These are phyloP conservation scores for Wiebesia pumilae DNA, from an alignment of 1,140 invertebrate species.

Conservation along the genomic window DNA sequence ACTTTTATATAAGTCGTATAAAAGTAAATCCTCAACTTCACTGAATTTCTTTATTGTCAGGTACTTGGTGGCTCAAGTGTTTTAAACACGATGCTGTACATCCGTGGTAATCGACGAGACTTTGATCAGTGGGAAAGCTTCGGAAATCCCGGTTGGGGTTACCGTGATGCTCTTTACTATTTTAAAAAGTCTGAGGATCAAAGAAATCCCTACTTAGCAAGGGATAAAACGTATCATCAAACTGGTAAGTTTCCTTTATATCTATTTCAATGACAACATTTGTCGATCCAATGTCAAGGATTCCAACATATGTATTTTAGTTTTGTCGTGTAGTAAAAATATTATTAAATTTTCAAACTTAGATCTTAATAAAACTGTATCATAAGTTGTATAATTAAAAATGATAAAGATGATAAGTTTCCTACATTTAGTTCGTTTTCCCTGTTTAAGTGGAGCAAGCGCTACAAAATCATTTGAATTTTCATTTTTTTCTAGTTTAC, in stretches of 20 bases:
- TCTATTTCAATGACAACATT: not conserved
- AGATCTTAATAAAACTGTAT: too few relatives aligned
- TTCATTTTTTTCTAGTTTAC: too few relatives aligned
- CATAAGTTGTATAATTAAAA: too few relatives aligned
- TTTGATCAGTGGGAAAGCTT: constrained; percentile 92
- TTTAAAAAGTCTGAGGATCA: constrained; percentile 92
- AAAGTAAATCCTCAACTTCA: not conserved
- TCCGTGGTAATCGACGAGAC: constrained; percentile 91
- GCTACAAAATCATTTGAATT: too few relatives aligned
- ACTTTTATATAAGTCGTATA: not conserved
- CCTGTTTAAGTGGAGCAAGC: too few relatives aligned
- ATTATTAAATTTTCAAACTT: too few relatives aligned
- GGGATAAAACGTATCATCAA: constrained; percentile 81
- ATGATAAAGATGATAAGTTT: too few relatives aligned
- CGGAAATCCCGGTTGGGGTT: constrained; percentile 93
- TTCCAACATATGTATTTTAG: too few relatives aligned
- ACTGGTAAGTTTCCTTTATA: constrained; percentile 76
- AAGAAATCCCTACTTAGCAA: constrained; percentile 86
- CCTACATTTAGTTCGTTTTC: too few relatives aligned
- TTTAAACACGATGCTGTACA: constrained; percentile 93
- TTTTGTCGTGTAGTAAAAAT: too few relatives aligned
- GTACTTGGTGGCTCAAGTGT: constrained; percentile 91
- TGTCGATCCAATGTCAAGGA: too few relatives aligned
- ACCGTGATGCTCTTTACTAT: constrained; percentile 89
- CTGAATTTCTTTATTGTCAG: constrained; percentile 53